These are phyloP conservation scores for Phytoseiulus persimilis DNA, from an alignment of 2,888 invertebrate genomes.

Conservation along the genomic window DNA sequence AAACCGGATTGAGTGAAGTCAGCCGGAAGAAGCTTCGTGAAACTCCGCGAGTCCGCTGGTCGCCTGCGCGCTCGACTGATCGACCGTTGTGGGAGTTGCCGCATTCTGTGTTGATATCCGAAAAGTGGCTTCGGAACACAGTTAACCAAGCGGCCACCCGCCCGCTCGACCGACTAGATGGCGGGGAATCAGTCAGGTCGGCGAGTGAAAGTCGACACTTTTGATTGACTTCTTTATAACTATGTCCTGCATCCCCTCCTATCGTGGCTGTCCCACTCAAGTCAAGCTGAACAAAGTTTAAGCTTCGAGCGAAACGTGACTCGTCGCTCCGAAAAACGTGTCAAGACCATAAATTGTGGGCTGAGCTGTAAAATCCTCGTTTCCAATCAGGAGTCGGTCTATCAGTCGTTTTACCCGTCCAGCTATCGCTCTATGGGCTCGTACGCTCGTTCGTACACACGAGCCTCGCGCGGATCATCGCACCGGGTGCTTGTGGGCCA, in stretches of 20 bases:
- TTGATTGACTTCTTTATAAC: constrained; percentile 5
- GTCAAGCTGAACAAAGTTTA: neutral
- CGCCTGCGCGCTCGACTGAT: neutral
- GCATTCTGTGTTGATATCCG: neutral
- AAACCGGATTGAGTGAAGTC: too few species aligned
- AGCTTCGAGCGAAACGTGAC: neutral
- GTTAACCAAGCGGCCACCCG: neutral
- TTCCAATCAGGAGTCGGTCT: neutral
- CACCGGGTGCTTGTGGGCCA: neutral
- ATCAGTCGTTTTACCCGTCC: neutral
- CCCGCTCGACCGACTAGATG: neutral
- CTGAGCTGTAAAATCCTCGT: neutral
- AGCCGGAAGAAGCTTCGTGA: neutral
- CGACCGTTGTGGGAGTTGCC: neutral
- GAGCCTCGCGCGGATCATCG: neutral
- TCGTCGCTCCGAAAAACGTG: constrained; percentile 5
- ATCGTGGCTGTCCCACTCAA: neutral
- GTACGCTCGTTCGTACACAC: neutral
- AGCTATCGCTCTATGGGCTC: neutral
- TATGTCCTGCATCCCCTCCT: neutral
- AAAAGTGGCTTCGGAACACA: neutral
- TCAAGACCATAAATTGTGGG: neutral
- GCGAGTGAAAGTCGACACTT: neutral
- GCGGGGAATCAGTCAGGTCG: neutral
- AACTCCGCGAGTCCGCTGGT: neutral